Conservation (phyloP, 2,113 vertebrate species). For the Nannospalax galili region DNA sequence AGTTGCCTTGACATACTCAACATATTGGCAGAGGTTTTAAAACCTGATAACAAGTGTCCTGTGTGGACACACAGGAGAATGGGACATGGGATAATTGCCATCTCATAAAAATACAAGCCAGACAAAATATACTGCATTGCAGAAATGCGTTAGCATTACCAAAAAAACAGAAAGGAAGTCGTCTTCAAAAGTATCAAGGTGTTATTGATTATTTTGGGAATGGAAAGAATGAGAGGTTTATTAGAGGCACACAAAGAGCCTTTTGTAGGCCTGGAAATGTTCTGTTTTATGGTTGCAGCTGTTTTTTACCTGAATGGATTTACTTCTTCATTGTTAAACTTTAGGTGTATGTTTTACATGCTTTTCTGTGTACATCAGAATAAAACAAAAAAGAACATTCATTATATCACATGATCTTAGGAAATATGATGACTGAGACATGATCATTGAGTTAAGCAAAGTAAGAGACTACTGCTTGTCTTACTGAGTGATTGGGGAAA, state of each 20-base stretch:
- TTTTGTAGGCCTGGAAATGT: background rate
- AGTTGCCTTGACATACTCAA: background rate
- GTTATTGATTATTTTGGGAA: background rate
- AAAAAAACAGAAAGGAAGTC: constrained; percentile 3
- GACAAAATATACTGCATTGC: background rate
- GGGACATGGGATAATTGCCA: background rate
- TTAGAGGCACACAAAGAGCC: background rate
- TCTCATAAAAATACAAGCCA: background rate
- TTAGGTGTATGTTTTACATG: background rate
- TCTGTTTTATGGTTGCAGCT: background rate
- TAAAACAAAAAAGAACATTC: background rate
- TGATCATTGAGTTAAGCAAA: background rate
- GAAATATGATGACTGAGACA: background rate
- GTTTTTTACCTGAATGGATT: background rate
- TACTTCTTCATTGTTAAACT: constrained; percentile 3
- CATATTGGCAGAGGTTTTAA: constrained; percentile 17
- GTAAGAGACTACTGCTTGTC: background rate
- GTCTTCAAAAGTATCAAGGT: background rate
- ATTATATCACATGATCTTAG: background rate
- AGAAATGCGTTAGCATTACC: background rate
- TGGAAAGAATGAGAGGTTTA: background rate
- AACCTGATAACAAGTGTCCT: background rate
- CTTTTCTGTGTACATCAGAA: constrained; percentile 42
- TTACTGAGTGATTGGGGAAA: background rate
- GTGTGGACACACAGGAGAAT: background rate